Evolutionary conservation across 2,888 invertebrate genomes (phyloP).

Genomic region (Cerastis leucographa): DNA sequence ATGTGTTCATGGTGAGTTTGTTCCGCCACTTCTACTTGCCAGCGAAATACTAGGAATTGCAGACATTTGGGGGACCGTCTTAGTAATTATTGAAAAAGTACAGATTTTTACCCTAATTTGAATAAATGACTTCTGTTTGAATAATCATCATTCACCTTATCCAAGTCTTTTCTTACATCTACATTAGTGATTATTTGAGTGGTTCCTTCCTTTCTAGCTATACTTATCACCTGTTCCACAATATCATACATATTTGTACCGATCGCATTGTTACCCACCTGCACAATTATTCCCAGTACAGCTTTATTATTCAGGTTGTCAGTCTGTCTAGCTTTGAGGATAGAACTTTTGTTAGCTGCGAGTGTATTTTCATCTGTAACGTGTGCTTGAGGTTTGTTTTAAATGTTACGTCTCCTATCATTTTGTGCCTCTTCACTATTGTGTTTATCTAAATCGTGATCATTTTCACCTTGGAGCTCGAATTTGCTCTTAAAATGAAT

Average conservation of each 20-base stretch:
- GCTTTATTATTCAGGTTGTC: conserved; percentile 54
- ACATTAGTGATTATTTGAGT: background rate
- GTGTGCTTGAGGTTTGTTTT: conserved; percentile 15
- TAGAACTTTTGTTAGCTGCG: conserved; percentile 44
- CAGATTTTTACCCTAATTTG: background rate
- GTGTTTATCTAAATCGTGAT: background rate
- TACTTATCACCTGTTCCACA: background rate
- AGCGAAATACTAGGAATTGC: background rate
- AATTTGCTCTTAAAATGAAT: background rate
- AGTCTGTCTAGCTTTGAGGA: conserved; percentile 25
- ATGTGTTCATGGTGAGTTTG: background rate
- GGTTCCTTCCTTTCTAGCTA: background rate
- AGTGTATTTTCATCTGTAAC: conserved; percentile 21
- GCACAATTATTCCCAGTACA: conserved; percentile 12
- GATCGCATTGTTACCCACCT: conserved; percentile 16
- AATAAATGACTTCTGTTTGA: background rate
- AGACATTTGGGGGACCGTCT: background rate
- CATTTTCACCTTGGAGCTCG: background rate
- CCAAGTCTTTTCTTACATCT: background rate
- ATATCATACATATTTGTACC: background rate
- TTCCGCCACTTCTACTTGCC: background rate
- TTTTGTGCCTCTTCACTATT: background rate
- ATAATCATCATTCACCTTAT: background rate
- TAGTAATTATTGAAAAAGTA: background rate
- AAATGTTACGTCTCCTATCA: conserved; percentile 11